These are phyloP conservation scores for Gonocerus acuteangulatus DNA, from an alignment of 2,888 invertebrate species.

Conservation along the genomic window DNA sequence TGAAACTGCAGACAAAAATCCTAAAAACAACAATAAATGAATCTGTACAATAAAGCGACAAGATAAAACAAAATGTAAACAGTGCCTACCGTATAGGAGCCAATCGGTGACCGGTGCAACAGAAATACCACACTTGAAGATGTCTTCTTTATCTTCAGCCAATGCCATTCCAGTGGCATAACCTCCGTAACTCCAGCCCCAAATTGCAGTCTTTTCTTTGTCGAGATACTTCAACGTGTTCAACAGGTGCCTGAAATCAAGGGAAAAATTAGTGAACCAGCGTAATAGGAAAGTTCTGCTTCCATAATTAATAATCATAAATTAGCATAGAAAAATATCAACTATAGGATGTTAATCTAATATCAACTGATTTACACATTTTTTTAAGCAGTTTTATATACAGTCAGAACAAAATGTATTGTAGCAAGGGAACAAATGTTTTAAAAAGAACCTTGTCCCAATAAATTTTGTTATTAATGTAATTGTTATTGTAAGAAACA, in stretches of 20 bases:
- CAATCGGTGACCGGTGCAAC: slow-evolving; percentile 97
- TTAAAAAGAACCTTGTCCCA: too few relatives aligned
- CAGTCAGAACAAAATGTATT: too few relatives aligned
- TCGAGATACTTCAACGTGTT: slow-evolving; percentile 65
- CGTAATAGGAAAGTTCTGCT: too few relatives aligned
- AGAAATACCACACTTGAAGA: slow-evolving; percentile 88
- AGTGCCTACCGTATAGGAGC: slow-evolving; percentile 92
- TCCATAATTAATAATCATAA: neutral
- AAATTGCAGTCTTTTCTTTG: slow-evolving; percentile 74
- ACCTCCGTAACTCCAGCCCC: slow-evolving; percentile 99
- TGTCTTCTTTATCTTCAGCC: slow-evolving; percentile 61
- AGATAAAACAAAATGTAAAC: slow-evolving; percentile 33
- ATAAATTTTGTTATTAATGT: too few relatives aligned
- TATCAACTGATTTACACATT: too few relatives aligned
- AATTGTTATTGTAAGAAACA: too few relatives aligned
- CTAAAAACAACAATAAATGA: neutral
- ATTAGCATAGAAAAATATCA: too few relatives aligned
- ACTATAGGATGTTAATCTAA: too few relatives aligned
- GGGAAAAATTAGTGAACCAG: neutral
- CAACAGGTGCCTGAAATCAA: slow-evolving; percentile 52
- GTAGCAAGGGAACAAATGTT: too few relatives aligned
- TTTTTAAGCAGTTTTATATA: too few relatives aligned
- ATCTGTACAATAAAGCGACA: neutral
- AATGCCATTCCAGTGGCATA: slow-evolving; percentile 83
- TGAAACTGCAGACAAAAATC: too few relatives aligned